A percentile compares a stretch with the other conserved stretches of the same genome.
These are phyloP conservation scores for Rotaria socialis DNA, from an alignment of 2,888 invertebrate genomes.

Conservation along the genomic window DNA sequence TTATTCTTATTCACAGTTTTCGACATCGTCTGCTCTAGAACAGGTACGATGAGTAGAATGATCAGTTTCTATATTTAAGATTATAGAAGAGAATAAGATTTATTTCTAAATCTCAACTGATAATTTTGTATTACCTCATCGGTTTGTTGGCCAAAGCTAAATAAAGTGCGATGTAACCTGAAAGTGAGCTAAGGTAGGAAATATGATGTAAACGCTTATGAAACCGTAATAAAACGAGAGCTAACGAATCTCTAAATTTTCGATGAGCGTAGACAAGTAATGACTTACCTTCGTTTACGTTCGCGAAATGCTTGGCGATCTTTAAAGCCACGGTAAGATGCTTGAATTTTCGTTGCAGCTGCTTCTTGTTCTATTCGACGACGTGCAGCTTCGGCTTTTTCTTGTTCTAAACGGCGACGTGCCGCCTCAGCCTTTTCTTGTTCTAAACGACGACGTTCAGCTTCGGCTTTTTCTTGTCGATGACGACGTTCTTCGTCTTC, in stretches of 20 bases:
- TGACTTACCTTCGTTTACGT: neutral
- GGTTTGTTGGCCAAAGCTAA: neutral
- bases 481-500: neutral
- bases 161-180: constrained; percentile 5
- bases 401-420: too few relatives aligned
- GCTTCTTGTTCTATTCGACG: neutral
- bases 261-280: neutral
- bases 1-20: neutral
- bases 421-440: neutral
- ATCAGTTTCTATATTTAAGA: neutral
- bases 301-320: neutral
- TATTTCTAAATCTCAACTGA: too few relatives aligned
- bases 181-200: neutral
- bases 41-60: neutral
- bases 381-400: too few relatives aligned
- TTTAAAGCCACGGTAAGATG: neutral
- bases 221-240: neutral
- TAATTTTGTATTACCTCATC: neutral
- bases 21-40: too few relatives aligned
- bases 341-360: neutral
- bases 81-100: neutral
- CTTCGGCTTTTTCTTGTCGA: too few relatives aligned
- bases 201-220: neutral
- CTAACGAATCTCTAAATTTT: too few relatives aligned
- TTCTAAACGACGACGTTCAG: too few relatives aligned